Percentiles rank a stretch among this genome's conserved stretches.
Conservation (phyloP, 2,888 invertebrate species). For the Ormyrus labotus region DNA sequence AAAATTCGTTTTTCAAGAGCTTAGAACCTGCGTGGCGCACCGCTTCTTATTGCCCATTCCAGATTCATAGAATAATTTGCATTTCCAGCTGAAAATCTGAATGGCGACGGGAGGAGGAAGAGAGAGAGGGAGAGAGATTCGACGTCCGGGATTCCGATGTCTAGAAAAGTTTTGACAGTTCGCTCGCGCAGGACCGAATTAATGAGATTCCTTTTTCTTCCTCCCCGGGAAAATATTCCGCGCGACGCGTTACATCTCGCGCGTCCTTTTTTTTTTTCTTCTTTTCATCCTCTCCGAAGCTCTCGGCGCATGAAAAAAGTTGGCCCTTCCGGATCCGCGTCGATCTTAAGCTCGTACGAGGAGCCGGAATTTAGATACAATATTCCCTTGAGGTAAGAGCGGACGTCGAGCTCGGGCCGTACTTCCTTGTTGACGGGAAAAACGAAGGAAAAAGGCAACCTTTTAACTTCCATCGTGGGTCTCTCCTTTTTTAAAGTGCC, state of each 20-base stretch:
- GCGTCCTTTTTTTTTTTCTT: conserved; percentile 27
- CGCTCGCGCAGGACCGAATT: conserved; percentile 66
- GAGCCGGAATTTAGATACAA: conserved; percentile 16
- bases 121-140: conserved; percentile 55
- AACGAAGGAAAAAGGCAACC: conserved; percentile 10
- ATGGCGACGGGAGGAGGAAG: conserved; percentile 16
- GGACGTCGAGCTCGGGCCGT: not conserved
- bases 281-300: conserved; percentile 13
- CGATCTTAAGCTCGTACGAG: conserved; percentile 28
- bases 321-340: conserved; percentile 12
- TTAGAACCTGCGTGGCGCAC: conserved; percentile 38
- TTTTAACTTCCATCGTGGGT: conserved; percentile 39
- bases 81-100: conserved; percentile 49
- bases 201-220: conserved; percentile 70
- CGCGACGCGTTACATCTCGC: conserved; percentile 54
- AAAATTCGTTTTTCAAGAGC: conserved; percentile 53
- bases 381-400: conserved; percentile 21
- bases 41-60: conserved; percentile 50
- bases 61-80: conserved; percentile 58
- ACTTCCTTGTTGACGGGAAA: not conserved
- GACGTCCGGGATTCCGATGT: conserved; percentile 62
- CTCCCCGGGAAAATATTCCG: conserved; percentile 66
- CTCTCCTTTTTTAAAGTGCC: conserved; percentile 32
- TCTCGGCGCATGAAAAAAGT: not conserved
- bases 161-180: conserved; percentile 68